These are phyloP conservation scores for Paralichthys olivaceus DNA, from an alignment of 2,113 vertebrate genomes.

Conservation along the genomic window DNA sequence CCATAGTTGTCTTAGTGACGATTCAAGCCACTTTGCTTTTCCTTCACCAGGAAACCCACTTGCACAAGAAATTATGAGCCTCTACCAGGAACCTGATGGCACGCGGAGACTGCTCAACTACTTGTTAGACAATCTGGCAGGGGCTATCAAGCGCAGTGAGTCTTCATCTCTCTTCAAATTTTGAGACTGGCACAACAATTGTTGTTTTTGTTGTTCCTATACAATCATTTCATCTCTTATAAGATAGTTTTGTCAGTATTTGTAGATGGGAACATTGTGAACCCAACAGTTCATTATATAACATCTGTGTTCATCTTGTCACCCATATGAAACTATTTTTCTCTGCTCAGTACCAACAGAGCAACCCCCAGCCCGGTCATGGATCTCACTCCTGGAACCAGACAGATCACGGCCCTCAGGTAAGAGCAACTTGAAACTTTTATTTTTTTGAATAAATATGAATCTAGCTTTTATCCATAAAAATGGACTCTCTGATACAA, in stretches of 20 bases:
- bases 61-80: slow-evolving; percentile 98
- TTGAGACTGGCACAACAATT: not conserved
- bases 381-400: slow-evolving; percentile 95
- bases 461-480: not conserved
- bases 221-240: not conserved
- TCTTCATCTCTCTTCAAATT: slow-evolving; percentile 58
- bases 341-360: slow-evolving; percentile 88
- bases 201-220: not conserved
- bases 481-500: not conserved
- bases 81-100: slow-evolving; percentile 98
- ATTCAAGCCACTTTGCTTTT: slow-evolving; percentile 30
- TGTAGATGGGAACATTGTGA: not conserved
- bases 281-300: not conserved
- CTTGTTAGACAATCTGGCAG: slow-evolving; percentile 99
- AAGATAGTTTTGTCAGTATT: not conserved
- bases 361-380: slow-evolving; percentile 95
- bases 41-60: slow-evolving; percentile 93
- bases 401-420: slow-evolving; percentile 92
- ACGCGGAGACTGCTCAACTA: slow-evolving; percentile 97
- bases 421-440: slow-evolving; percentile 41
- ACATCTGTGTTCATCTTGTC: not conserved
- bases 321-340: slow-evolving; percentile 30
- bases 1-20: slow-evolving; percentile 1
- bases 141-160: slow-evolving; percentile 97
- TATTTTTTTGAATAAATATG: not conserved